Conservation (phyloP, 2,888 invertebrate species). For the Oxycera nigricornis region DNA sequence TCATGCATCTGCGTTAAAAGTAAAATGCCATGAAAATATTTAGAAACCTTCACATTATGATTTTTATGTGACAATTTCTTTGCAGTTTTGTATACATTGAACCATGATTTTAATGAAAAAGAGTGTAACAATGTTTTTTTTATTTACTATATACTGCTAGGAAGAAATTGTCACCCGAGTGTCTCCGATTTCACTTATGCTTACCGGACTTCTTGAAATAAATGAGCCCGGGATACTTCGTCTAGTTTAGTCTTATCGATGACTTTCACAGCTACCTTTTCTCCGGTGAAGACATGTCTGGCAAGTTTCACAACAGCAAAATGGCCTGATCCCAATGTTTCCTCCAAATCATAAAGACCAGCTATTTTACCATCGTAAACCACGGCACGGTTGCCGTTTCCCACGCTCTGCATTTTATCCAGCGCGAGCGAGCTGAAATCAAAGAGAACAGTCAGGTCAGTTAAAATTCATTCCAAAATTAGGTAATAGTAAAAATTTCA, state of each 20-base stretch:
- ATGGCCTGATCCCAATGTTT: constrained; percentile 97
- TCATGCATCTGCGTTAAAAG: constrained; percentile 90
- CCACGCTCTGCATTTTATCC: constrained; percentile 48
- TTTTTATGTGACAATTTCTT: too few species aligned
- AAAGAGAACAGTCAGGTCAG: not conserved
- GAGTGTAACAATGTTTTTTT: too few species aligned
- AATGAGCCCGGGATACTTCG: constrained; percentile 92
- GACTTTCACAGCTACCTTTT: constrained; percentile 97
- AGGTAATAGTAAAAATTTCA: not conserved
- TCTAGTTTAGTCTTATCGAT: constrained; percentile 99
- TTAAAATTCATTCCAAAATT: not conserved
- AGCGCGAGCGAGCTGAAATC: constrained; percentile 18
- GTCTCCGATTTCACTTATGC: too few species aligned
- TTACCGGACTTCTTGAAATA: constrained; percentile 88
- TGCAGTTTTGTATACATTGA: too few species aligned
- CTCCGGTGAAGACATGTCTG: constrained; percentile 97
- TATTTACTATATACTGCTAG: too few species aligned
- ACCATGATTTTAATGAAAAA: too few species aligned
- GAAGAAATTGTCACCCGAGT: too few species aligned
- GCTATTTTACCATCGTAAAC: constrained; percentile 88
- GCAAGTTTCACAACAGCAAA: constrained; percentile 99
- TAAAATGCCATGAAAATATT: too few species aligned
- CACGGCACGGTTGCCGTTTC: constrained; percentile 47
- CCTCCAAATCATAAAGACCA: constrained; percentile 96
- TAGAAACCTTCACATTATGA: too few species aligned